These are phyloP conservation scores for Tragelaphus strepsiceros DNA, from an alignment of 2,113 vertebrate species.

Conservation along the genomic window DNA sequence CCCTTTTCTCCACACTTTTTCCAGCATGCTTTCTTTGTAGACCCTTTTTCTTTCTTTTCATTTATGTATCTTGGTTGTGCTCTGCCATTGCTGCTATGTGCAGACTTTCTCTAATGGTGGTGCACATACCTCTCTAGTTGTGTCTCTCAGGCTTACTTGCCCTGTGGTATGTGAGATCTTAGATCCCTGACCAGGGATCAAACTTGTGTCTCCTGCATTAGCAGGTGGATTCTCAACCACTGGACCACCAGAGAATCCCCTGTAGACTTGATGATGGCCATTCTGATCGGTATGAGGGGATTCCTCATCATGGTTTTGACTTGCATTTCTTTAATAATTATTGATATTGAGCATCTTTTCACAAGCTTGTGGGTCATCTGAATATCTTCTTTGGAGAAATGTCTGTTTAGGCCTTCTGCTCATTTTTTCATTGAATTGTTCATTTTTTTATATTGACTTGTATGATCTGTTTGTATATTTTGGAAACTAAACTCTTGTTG, in stretches of 20 bases:
- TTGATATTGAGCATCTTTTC: background rate
- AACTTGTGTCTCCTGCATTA: background rate
- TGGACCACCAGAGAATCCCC: background rate
- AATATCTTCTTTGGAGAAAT: background rate
- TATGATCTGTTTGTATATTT: background rate
- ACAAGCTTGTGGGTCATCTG: background rate
- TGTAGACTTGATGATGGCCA: background rate
- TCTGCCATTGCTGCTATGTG: background rate
- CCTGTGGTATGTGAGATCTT: background rate
- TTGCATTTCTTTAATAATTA: background rate
- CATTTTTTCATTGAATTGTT: background rate
- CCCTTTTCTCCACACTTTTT: background rate
- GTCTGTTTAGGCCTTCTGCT: background rate
- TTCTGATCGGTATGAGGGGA: background rate
- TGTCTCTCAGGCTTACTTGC: background rate
- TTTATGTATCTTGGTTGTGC: background rate
- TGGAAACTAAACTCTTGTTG: background rate
- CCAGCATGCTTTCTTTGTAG: background rate
- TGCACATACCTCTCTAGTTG: background rate
- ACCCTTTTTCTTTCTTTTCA: background rate
- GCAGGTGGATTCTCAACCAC: background rate
- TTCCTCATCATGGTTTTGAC: background rate
- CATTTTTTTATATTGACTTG: background rate
- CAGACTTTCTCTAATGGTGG: background rate
- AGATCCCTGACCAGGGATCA: background rate